Evolutionary conservation across 2,113 vertebrate genomes (phyloP), one percentile per base, ranked within the genome.

Genomic region (Climacteris rufus): DNA sequence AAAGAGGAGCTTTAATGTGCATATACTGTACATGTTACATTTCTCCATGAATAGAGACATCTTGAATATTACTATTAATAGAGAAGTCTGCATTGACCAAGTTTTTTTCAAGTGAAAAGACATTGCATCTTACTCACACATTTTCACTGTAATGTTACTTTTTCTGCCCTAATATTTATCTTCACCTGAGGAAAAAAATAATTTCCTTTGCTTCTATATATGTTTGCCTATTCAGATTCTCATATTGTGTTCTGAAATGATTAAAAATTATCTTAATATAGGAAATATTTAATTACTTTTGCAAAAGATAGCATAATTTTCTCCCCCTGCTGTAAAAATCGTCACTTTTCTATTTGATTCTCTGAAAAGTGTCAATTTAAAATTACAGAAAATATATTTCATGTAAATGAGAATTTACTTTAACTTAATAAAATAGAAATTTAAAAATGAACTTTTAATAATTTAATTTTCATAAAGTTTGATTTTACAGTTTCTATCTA

Each of bases 21-120:
- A 27, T n/a, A 13, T 15, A 42, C 13, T 18, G 4, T 24, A 37
- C 4, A 15, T 0, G 0, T 60, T 60, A n/a, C 1, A 16, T 68
- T 71, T 89, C 54, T 60, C 31, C 5, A 9, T 35, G 15, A 86
- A 50, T 63, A 31, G 19, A 60, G 13, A 70, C 3, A 30, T 40
- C 52, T 19, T 82, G 11, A 85, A 54, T 89, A 42, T 63, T 50
- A 9, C 2, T 83, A 39, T 63, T 49, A 64, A 37, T 40, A 69
- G 3, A 83, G 9, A 80, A 84, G 61, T n/a, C 8, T 74, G 8
- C 22, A 57, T 11, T 35, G 8, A 31, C 1, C 6, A 61, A 79
- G 30, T 17, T n/a, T 59, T 65, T 63, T 60, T 25, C 0, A 71
- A 79, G 3, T 50, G 21, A 59, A 72, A 76, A 77, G 42, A 18